phyloP scores from a whole-genome alignment of 23 tunicate genomes.

The Botrylloides violaceus region DNA sequence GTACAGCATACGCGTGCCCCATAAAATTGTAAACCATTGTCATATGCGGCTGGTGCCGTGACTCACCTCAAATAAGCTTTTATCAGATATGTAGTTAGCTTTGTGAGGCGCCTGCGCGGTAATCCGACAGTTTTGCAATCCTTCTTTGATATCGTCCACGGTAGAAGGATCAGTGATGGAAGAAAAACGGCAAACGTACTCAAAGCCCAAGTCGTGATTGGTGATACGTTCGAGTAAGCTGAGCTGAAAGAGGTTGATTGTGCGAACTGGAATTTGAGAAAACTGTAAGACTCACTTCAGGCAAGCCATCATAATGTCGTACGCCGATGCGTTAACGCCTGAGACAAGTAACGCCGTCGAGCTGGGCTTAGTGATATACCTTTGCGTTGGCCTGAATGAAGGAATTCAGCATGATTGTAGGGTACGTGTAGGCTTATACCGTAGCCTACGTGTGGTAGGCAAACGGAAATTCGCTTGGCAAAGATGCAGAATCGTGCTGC shows the following conservation, averaged over 20 bases:
- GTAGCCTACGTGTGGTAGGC: no score
- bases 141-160: slow-evolving; percentile 31
- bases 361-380: no score
- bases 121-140: slow-evolving; percentile 14
- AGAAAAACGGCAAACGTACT: slow-evolving; percentile 23
- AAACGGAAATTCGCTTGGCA: no score
- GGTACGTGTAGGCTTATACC: no score
- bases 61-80: slow-evolving; percentile 31
- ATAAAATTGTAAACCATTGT: no score
- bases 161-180: slow-evolving; percentile 38
- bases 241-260: background rate
- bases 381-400: no score
- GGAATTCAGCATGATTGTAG: no score
- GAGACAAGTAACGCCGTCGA: no score
- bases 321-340: background rate
- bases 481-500: no score
- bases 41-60: no score
- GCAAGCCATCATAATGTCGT: background rate
- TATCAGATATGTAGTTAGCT: slow-evolving; percentile 29
- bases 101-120: slow-evolving; percentile 18
- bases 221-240: slow-evolving; percentile 29
- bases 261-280: no score
- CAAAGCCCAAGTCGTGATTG: slow-evolving; percentile 29
- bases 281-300: background rate
- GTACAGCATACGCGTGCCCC: no score